Conservation (phyloP, 2,797 vertebrate species). For the Ibycter americanus region DNA sequence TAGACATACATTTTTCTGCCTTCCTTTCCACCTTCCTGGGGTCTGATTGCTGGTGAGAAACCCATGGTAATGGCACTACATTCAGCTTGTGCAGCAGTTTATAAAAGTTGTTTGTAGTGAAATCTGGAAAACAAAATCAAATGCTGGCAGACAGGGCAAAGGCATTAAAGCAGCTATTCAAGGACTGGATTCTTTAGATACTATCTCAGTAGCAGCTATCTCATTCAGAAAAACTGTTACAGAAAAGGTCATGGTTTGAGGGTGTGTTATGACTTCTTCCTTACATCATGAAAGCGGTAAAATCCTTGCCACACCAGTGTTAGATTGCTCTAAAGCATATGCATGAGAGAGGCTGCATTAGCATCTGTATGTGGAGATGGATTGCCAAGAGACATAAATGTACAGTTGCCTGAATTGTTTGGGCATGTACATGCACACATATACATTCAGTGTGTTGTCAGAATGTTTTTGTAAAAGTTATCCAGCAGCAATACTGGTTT, state of each 20-base stretch:
- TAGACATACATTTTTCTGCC: background rate
- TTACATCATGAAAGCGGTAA: background rate
- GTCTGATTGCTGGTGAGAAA: background rate
- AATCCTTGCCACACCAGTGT: background rate
- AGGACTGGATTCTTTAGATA: background rate
- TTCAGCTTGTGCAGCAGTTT: background rate
- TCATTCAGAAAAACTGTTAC: slow-evolving; percentile 28
- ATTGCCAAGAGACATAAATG: background rate
- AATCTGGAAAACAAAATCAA: background rate
- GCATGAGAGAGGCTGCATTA: background rate
- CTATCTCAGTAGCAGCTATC: background rate
- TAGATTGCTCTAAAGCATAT: background rate
- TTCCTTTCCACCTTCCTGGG: background rate
- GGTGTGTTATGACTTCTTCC: background rate
- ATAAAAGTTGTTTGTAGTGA: background rate
- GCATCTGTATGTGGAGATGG: background rate
- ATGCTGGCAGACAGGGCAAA: background rate
- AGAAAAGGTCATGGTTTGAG: background rate
- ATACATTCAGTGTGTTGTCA: background rate
- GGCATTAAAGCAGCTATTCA: background rate
- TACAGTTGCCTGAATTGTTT: background rate
- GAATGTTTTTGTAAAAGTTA: background rate
- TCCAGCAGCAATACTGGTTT: background rate
- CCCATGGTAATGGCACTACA: background rate
- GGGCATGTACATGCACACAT: background rate